A percentile compares a stretch with the other conserved stretches of the same genome.
Evolutionary conservation across 2,797 vertebrate genomes (phyloP).

Genomic region (Aulostomus chinensis): DNA sequence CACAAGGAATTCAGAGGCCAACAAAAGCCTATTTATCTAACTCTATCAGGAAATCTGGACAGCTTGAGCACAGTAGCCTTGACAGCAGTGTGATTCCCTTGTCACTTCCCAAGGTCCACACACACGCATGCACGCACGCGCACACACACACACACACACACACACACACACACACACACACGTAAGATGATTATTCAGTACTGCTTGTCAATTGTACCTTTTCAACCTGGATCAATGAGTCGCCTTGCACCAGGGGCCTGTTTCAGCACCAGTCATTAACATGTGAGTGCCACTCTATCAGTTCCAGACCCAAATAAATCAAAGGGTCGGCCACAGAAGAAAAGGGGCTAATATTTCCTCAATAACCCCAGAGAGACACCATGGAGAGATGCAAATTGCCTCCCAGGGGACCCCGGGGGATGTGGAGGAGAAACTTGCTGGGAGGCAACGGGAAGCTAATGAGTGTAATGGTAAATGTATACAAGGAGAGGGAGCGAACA

Average conservation of each 20-base stretch:
- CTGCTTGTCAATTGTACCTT: constrained; percentile 79
- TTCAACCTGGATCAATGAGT: constrained; percentile 78
- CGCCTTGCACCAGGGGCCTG: constrained; percentile 61
- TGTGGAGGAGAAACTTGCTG: constrained; percentile 77
- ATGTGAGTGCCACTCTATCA: constrained; percentile 77
- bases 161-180: constrained; percentile 22
- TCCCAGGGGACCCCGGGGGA: constrained; percentile 79
- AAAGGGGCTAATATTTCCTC: constrained; percentile 81
- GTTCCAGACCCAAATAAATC: constrained; percentile 74
- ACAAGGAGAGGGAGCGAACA: constrained; percentile 70
- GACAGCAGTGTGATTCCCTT: constrained; percentile 69
- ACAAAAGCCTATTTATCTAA: constrained; percentile 63
- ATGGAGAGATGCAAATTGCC: constrained; percentile 84
- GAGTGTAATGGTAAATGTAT: constrained; percentile 86
- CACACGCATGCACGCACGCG: no score
- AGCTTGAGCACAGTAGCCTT: constrained; percentile 53
- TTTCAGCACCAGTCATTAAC: constrained; percentile 77
- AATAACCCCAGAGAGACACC: constrained; percentile 78
- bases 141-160: constrained; percentile 17
- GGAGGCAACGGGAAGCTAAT: constrained; percentile 83
- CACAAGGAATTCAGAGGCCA: constrained; percentile 44
- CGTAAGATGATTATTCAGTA: constrained; percentile 73
- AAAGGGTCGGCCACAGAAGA: constrained; percentile 76
- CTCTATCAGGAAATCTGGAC: constrained; percentile 57
- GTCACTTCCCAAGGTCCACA: constrained; percentile 60